phyloP scores from a whole-genome alignment of 2,113 vertebrate species.

The Rhegmatorhina hoffmannsi region DNA sequence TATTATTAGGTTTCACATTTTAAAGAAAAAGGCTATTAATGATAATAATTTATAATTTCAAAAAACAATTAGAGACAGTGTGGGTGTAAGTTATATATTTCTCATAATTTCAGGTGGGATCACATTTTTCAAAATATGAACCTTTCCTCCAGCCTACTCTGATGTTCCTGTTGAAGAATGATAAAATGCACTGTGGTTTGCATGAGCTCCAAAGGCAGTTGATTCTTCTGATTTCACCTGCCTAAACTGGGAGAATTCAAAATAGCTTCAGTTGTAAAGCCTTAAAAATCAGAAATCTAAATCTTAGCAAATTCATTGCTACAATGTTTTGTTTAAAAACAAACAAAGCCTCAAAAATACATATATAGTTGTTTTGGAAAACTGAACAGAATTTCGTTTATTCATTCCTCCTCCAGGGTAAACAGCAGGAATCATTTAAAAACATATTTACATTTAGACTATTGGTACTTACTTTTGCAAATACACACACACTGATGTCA shows the following conservation, averaged over 20 bases:
- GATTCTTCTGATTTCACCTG: not conserved
- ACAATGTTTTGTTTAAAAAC: not conserved
- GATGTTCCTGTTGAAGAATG: not conserved
- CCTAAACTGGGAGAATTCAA: not conserved
- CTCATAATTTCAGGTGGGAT: not conserved
- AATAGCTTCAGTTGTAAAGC: not conserved
- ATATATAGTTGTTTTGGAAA: not conserved
- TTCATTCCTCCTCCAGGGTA: not conserved
- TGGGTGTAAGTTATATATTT: not conserved
- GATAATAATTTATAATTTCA: not conserved
- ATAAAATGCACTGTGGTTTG: not conserved
- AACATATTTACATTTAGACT: not conserved
- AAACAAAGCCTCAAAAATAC: not conserved
- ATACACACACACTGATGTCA: slow-evolving; percentile 57
- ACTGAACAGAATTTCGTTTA: not conserved
- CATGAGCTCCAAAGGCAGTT: not conserved
- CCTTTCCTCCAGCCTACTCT: not conserved
- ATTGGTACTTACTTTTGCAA: slow-evolving; percentile 2
- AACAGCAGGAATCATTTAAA: not conserved
- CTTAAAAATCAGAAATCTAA: not conserved
- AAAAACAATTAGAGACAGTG: not conserved
- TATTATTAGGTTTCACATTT: not conserved
- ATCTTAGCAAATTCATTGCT: not conserved
- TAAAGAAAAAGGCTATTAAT: not conserved
- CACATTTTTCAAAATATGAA: not conserved